A percentile compares a stretch with the other conserved stretches of the same genome.
Evolutionary conservation across 2,797 vertebrate genomes (phyloP).

Genomic region (Microctenopoma lineatum): DNA sequence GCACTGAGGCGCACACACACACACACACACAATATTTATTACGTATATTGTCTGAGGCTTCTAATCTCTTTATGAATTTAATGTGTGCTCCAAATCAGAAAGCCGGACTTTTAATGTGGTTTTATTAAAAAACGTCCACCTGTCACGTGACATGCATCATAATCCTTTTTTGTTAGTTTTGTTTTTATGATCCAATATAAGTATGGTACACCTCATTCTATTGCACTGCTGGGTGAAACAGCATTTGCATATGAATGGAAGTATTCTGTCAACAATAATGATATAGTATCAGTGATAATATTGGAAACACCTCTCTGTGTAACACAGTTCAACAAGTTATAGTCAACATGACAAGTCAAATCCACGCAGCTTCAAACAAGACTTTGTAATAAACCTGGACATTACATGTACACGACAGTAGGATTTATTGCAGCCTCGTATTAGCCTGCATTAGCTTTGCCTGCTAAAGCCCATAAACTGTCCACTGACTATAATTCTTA

Average conservation of each 20-base stretch:
- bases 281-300: neutral
- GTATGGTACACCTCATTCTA: neutral
- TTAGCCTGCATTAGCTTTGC: neutral
- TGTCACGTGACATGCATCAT: neutral
- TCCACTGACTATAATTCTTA: neutral
- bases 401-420: neutral
- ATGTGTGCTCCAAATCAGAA: neutral
- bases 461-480: neutral
- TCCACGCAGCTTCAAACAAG: neutral
- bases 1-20: constrained; percentile 80
- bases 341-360: neutral
- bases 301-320: too few relatives aligned
- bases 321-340: neutral
- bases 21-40: constrained; percentile 18
- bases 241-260: neutral
- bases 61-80: neutral
- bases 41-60: neutral
- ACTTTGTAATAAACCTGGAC: neutral
- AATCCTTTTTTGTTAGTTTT: neutral
- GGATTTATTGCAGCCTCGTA: neutral
- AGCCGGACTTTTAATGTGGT: neutral
- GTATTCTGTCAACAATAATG: neutral
- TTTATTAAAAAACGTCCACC: neutral
- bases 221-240: neutral
- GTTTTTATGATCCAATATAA: neutral